These are phyloP conservation scores for Matsumurasca onukii DNA, from an alignment of 1,140 invertebrate species.

Conservation along the genomic window DNA sequence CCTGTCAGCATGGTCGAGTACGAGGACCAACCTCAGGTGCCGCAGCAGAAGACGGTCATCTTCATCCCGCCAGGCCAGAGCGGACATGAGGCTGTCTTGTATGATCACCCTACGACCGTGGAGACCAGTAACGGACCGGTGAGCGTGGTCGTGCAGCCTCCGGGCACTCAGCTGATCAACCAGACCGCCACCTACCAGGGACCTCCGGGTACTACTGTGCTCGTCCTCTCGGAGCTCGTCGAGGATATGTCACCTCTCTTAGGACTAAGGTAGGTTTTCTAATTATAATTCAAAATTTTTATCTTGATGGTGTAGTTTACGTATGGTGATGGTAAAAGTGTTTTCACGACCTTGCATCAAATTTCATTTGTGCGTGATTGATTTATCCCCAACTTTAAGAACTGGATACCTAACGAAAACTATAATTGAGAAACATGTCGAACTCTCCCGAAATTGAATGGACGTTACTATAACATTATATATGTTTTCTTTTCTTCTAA, in stretches of 20 bases:
- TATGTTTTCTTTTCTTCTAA: too few relatives aligned
- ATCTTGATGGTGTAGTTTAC: too few relatives aligned
- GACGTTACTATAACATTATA: too few relatives aligned
- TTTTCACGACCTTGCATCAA: too few relatives aligned
- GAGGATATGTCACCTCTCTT: constrained; percentile 44
- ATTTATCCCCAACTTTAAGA: too few relatives aligned
- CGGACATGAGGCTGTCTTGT: constrained; percentile 37
- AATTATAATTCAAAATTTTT: too few relatives aligned
- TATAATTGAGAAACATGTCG: too few relatives aligned
- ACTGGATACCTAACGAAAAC: too few relatives aligned
- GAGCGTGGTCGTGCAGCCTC: constrained; percentile 40
- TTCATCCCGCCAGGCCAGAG: constrained; percentile 31
- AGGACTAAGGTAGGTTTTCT: constrained; percentile 39
- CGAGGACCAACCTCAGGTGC: constrained; percentile 33
- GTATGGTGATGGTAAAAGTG: too few relatives aligned
- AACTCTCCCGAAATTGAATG: too few relatives aligned
- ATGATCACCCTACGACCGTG: constrained; percentile 33
- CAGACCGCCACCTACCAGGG: constrained; percentile 38
- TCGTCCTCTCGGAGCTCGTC: constrained; percentile 44
- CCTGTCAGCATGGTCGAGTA: constrained; percentile 41
- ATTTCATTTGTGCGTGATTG: too few relatives aligned
- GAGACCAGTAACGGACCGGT: constrained; percentile 33
- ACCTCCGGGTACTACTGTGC: constrained; percentile 40
- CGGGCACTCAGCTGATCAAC: constrained; percentile 31
- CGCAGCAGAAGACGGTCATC: constrained; percentile 34